These are phyloP conservation scores for Helicoverpa armigera DNA, from an alignment of 1,140 invertebrate species.

Conservation along the genomic window DNA sequence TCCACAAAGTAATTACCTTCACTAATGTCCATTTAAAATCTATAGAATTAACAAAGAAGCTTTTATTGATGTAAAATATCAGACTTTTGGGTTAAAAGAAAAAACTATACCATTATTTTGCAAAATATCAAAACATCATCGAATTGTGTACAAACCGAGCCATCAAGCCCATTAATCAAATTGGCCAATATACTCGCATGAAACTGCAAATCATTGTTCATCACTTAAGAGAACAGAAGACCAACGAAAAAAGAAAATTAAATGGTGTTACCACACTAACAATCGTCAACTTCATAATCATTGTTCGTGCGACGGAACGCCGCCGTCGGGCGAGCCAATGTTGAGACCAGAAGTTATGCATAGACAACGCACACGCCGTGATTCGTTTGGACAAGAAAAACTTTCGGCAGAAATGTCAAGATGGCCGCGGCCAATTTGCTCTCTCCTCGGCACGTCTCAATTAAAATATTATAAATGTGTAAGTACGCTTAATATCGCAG, in stretches of 20 bases:
- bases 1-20: not conserved
- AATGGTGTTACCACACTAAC: no score
- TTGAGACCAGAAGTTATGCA: no score
- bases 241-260: not conserved
- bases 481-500: no score
- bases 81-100: not conserved
- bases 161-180: constrained; percentile 39
- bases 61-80: not conserved
- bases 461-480: no score
- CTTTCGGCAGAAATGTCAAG: no score
- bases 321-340: no score
- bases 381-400: no score
- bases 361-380: no score
- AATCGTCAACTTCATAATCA: no score
- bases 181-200: not conserved
- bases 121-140: constrained; percentile 6
- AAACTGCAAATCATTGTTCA: constrained; percentile 49
- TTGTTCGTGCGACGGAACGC: no score
- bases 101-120: not conserved
- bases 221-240: constrained; percentile 37
- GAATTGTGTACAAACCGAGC: constrained; percentile 12
- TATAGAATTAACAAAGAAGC: constrained; percentile 16
- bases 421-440: no score
- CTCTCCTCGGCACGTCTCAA: no score
- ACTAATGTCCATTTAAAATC: constrained; percentile 11